Evolutionary conservation across 2,888 invertebrate species (phyloP).

Genomic region (Lasioglossum zephyrum): DNA sequence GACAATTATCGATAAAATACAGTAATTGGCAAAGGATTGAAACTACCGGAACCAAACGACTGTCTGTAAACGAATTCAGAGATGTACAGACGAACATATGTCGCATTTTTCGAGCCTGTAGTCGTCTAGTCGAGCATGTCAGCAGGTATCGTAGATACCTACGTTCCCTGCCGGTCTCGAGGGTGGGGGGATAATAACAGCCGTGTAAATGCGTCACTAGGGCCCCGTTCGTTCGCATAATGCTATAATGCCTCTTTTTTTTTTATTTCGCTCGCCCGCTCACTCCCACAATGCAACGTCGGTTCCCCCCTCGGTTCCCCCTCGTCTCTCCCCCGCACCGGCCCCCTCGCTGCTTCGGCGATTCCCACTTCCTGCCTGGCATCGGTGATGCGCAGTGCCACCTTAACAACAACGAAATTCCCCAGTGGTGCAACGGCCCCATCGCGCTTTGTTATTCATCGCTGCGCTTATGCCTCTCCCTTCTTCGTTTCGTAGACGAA

Average conservation of each 20-base stretch:
- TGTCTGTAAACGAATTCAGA: conserved; percentile 18
- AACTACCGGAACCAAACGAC: background rate
- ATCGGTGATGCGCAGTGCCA: conserved; percentile 84
- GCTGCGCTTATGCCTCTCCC: conserved; percentile 39
- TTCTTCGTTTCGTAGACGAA: conserved; percentile 15
- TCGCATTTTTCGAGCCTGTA: conserved; percentile 44
- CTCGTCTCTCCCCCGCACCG: conserved; percentile 38
- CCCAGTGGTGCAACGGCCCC: conserved; percentile 74
- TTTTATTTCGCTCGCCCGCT: conserved; percentile 71
- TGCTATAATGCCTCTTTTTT: conserved; percentile 72
- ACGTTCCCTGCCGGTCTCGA: conserved; percentile 55
- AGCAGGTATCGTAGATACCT: conserved; percentile 64
- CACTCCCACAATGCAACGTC: conserved; percentile 73
- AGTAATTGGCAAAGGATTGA: background rate
- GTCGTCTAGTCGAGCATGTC: conserved; percentile 46
- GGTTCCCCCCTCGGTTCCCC: conserved; percentile 47
- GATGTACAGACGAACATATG: conserved; percentile 48
- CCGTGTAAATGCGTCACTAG: conserved; percentile 76
- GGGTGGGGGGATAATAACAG: conserved; percentile 71
- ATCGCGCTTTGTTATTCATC: conserved; percentile 64
- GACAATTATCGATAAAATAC: too few species aligned
- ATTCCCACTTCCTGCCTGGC: conserved; percentile 82
- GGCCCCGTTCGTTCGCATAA: conserved; percentile 75
- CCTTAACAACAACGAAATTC: conserved; percentile 81
- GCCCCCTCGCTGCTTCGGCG: conserved; percentile 72